Evolutionary conservation across 1,140 invertebrate species (phyloP), one percentile per base, ranked within the genome.

Genomic region (Potamilus streckersoni): DNA sequence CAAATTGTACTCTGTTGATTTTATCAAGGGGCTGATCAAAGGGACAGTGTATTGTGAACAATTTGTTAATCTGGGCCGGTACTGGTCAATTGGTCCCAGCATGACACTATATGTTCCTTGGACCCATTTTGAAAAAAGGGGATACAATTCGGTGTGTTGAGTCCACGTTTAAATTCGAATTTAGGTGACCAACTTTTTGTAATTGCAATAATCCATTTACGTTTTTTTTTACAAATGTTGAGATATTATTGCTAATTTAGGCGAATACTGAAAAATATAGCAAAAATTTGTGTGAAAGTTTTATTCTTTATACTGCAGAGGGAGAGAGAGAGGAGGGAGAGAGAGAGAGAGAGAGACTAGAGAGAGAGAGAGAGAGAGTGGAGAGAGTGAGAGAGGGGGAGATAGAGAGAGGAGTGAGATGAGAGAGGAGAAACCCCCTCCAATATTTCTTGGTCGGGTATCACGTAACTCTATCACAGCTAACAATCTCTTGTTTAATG

Each of bases 31-130:
- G 64, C 90, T 87, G 88, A 81, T 63, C 4, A 90, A 89, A 87
- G 93, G 93, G 16, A 88, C 93, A 65, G 91, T 93, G n/a, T 91
- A 93, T n/a, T 73, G 80, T 94, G 2, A 94, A 94, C 86, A 93
- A 92, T 6, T 93, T n/a, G n/a, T 93, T 79, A 92, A 93, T 80
- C 84, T 94, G 57, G 93, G 93, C 23, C 83, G 93, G 69, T 93
- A 93, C 84, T 92, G 90, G 89, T 68, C 77, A 8, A 79, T 91
- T 12, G 93, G 93, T 3, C 93, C 3, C 91, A 92, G 80, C 84
- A 89, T n/a, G 73, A 91, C 92, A 8, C 84, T 93, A 0, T 94
- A 93, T 86, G 76, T 93, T 59, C 93, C 93, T n/a, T 16, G 92
- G 89, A 17, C 91, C 92, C 0, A 83, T 93, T 31, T 84, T 93